Base-by-base conservation (phyloP, 2,113 vertebrate genomes). In the Gallinago undulata region DNA sequence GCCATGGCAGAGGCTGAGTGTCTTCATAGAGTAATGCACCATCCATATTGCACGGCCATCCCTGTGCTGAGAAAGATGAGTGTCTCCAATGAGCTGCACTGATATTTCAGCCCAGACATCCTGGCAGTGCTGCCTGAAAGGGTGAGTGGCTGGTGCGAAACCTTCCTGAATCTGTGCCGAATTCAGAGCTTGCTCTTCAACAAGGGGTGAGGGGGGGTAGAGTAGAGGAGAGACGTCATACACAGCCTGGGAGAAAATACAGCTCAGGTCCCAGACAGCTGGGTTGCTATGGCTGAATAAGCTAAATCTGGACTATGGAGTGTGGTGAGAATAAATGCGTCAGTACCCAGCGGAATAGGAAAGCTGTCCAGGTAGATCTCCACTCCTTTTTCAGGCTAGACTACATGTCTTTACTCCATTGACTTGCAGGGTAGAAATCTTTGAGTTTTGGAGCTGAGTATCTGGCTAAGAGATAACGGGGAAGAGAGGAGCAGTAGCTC, bases 271-370 rank as follows among this genome's bases (percentile, higher is more conserved):
- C 70, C 75, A 84, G 78, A 90, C 75, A 94, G 75, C 84, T 91
- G 87, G 67, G 87, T 95, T 96, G 75, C 93, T 74, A 85, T 82
- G 91, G 90, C 63, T 94, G 93, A 91, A 64, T 91, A 87, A 95
- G 53, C 74, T 93, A 93, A 89, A 96, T 82, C 48, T 69, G 87
- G 69, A 73, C 25, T 35, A 51, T 5, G 8, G 66, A 66, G 33
- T 62, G 43, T 84, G 81, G 81, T 91, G 66, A 94, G 87, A 91
- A 96, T 85, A 87, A 93, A 87, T 87, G 87, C 24, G 1, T 79
- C 89, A 94, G 77, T 75, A 84, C 84, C 62, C 74, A 78, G 62
- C 1, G 3, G 89, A 97, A 95, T 6, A 72, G 77, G 66, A 93
- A 93, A 87, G 6, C 66, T 95, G 74, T 75, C 77, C 77, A 87